Evolutionary conservation across 37 sponge, comb jelly and placozoan species (phyloP), one percentile per base, ranked within the genome.

Genomic region (Halichondria panicea): DNA sequence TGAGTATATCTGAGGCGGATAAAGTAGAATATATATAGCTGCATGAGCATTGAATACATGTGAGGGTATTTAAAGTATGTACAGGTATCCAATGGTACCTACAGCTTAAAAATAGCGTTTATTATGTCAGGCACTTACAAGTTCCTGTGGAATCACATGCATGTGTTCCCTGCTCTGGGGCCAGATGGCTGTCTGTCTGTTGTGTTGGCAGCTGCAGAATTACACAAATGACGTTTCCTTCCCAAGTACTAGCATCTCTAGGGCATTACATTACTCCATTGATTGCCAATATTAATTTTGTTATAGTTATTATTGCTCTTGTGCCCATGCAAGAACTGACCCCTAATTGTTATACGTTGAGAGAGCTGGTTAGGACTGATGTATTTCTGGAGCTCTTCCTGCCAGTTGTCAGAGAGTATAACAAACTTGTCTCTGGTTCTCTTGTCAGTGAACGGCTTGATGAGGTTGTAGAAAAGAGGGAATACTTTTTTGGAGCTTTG

Each of bases 361-460:
- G 88, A 82, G 2, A 87, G 55, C 52, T 80, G 66, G 56, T 87
- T 77, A 50, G 81, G 81, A 56, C 61, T 43, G 46, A 87, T 80
- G 72, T 81, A 75, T 35, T 80, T 74, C 72, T 81, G 88, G 32
- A 87, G 62, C 44, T 62, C 77, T 42, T 87, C 88, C 46, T 81
- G 34, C 76, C 76, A 87, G 67, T 74, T 60, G 5, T 39, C 88
- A 81, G 55, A 24, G 24, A 1, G 44, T 1, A 88, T 45, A 13
- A 48, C 11, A 31, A 88, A 74, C 68, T 88, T 88, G 8, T 76
- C 15, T 37, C 74, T 57, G 12, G 89, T 88, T 11, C 39, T 42
- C 71, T 82, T 74, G 40, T 78, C 75, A 0, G 83, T 43, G 57
- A 83, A 82, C 15, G 50, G 79, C 28, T 82, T 88, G 25, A 77